A percentile compares a stretch with the other conserved stretches of the same genome.
phyloP scores from a whole-genome alignment of 2,888 invertebrate genomes.

The Dicyrtomina minuta region DNA sequence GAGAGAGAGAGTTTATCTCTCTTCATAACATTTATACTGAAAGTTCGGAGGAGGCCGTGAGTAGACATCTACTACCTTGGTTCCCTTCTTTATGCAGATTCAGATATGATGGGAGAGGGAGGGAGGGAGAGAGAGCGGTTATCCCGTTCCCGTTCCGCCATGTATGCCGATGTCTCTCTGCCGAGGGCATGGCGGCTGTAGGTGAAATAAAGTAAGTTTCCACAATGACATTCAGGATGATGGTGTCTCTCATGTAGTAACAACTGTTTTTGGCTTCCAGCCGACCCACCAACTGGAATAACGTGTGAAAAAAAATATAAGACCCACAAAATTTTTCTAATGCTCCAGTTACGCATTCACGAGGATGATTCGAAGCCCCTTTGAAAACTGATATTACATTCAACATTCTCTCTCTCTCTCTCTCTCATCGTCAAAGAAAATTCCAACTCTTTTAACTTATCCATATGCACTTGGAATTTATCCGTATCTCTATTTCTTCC shows the following conservation, averaged over 20 bases:
- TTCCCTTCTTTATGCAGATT: no score
- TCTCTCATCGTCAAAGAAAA: slow-evolving; percentile 5
- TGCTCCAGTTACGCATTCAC: slow-evolving; percentile 28
- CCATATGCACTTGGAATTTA: no score
- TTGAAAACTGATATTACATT: slow-evolving; percentile 30
- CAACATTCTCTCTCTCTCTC: neutral
- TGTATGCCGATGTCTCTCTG: no score
- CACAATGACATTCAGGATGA: slow-evolving; percentile 8
- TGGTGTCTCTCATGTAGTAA: neutral
- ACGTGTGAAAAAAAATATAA: slow-evolving; percentile 24
- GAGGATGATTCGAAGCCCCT: slow-evolving; percentile 20
- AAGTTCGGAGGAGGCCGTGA: no score
- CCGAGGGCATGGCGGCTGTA: neutral
- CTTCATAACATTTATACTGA: no score
- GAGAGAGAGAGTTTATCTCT: no score
- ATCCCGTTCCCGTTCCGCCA: no score
- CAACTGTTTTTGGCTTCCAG: slow-evolving; percentile 17
- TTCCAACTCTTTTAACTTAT: neutral
- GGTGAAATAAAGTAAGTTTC: slow-evolving; percentile 16
- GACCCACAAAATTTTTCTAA: slow-evolving; percentile 27
- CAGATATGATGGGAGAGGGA: no score
- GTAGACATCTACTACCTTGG: no score
- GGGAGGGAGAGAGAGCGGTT: no score
- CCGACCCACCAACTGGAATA: slow-evolving; percentile 27
- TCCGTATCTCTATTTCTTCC: neutral